Percentiles rank a stretch among this genome's conserved stretches.
Conservation (phyloP, 2,113 vertebrate genomes). For the Drymodes brunneopygia region DNA sequence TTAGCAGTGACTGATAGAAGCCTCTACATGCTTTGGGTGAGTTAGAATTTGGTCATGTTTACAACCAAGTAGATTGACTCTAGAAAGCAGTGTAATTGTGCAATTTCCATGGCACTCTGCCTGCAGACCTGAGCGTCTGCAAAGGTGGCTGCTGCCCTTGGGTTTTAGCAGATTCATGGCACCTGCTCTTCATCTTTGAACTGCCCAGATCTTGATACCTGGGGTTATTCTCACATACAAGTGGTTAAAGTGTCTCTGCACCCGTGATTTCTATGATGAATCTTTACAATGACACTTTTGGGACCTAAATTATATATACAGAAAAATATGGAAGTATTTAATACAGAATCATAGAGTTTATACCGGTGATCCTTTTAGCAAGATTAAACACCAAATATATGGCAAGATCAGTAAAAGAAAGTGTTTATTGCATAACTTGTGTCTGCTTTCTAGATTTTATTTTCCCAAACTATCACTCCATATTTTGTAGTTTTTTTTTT, state of each 20-base stretch:
- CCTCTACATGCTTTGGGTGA: not conserved
- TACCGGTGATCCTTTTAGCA: not conserved
- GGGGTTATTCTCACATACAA: not conserved
- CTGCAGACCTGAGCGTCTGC: not conserved
- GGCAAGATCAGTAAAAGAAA: not conserved
- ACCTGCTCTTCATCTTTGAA: not conserved
- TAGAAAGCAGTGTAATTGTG: not conserved
- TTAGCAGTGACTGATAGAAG: not conserved
- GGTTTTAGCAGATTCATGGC: not conserved
- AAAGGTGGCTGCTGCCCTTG: not conserved
- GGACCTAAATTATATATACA: not conserved
- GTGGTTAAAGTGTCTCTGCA: not conserved
- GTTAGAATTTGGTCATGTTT: not conserved
- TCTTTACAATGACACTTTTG: not conserved
- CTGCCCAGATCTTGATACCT: not conserved
- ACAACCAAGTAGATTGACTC: not conserved
- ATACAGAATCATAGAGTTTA: not conserved
- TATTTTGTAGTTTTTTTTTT: not conserved
- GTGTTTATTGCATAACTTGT: not conserved
- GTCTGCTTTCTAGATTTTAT: not conserved
- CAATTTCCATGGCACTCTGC: not conserved
- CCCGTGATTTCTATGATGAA: not conserved
- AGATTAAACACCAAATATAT: not conserved
- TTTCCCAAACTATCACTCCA: not conserved
- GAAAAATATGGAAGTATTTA: not conserved